These are phyloP conservation scores for Maniola jurtina DNA, from an alignment of 1,140 invertebrate genomes.

Conservation along the genomic window DNA sequence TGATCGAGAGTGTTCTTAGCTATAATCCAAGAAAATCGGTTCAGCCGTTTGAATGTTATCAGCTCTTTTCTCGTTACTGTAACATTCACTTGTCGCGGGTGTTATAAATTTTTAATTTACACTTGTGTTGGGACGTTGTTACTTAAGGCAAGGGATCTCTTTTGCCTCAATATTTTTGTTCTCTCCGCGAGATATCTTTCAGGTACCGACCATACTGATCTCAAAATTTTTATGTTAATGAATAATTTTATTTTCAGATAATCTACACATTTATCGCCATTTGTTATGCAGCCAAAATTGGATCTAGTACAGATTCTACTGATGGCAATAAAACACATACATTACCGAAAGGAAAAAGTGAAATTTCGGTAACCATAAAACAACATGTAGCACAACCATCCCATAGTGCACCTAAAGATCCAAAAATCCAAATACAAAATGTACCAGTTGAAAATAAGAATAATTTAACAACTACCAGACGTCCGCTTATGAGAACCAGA, in stretches of 20 bases:
- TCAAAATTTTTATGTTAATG: neutral
- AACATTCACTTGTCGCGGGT: no score
- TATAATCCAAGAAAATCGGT: no score
- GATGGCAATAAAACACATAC: neutral
- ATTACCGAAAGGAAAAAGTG: neutral
- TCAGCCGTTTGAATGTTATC: no score
- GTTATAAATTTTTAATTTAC: no score
- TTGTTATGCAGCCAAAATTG: neutral
- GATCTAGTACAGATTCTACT: neutral
- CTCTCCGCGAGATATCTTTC: no score
- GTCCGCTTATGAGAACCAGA: conserved; percentile 7
- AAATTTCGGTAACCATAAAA: neutral
- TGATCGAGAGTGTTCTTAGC: no score
- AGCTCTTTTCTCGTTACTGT: no score
- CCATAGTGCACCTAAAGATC: neutral
- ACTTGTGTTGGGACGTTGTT: no score
- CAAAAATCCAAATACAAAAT: neutral
- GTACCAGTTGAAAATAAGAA: neutral
- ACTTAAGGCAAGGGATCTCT: no score
- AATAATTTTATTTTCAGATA: conserved; percentile 2
- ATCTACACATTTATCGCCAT: neutral
- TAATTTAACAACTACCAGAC: neutral
- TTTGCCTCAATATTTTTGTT: no score
- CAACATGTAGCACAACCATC: no score
- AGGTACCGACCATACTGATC: neutral